Evolutionary conservation across 2,113 vertebrate species (phyloP).

Genomic region (Benitochromis conjunctus): DNA sequence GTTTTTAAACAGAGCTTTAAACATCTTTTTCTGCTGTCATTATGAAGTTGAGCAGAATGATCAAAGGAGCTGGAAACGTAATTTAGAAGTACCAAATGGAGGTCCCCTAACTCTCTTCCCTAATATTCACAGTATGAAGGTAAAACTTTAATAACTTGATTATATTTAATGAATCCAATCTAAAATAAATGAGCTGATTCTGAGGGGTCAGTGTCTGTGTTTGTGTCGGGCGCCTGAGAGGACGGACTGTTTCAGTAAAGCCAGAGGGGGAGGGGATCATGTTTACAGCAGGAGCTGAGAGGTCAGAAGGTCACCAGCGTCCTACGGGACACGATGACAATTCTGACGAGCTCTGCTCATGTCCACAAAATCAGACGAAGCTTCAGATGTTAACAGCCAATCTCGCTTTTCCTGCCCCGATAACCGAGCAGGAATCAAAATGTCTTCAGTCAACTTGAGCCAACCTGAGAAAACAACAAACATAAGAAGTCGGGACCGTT

Average conservation of each 20-base stretch:
- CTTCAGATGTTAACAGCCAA: too few relatives aligned
- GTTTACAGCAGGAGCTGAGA: neutral
- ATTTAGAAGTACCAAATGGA: rapidly evolving
- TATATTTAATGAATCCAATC: too few relatives aligned
- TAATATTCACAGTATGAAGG: too few relatives aligned
- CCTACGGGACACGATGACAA: neutral
- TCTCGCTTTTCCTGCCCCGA: neutral
- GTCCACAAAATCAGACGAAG: neutral
- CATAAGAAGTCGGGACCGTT: neutral
- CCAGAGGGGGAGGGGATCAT: neutral
- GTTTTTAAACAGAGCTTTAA: neutral
- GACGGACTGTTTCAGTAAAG: neutral
- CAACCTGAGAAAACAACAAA: rapidly evolving
- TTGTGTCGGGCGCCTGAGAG: too few relatives aligned
- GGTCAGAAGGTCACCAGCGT: neutral
- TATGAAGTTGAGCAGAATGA: neutral
- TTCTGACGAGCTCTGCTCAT: rapidly evolving
- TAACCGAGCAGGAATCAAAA: neutral
- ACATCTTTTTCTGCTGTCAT: neutral
- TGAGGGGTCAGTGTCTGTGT: too few relatives aligned
- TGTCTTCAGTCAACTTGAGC: neutral
- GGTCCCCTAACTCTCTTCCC: too few relatives aligned
- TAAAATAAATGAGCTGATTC: too few relatives aligned
- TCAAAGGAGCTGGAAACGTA: rapidly evolving
- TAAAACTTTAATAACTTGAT: too few relatives aligned